Base-by-base conservation (phyloP, 92 coral and sea anemone species). In the Porites evermanni region DNA sequence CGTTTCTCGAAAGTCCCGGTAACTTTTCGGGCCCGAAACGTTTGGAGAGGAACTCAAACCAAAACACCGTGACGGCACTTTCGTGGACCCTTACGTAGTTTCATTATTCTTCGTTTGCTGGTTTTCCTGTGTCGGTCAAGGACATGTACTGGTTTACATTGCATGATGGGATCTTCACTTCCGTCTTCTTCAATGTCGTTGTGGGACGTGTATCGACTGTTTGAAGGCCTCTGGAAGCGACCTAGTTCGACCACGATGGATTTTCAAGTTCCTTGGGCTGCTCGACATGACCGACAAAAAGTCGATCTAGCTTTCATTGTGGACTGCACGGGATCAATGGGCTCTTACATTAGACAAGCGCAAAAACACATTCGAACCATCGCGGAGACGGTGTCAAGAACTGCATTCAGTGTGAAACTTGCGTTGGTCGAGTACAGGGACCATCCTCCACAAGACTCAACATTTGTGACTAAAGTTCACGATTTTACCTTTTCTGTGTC, bases 261-360 rank as follows among this genome's bases (percentile, higher is more conserved):
- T 5, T 73, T 50, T 23, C 59, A 8, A 82, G 95, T 88, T 38
- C 87, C 70, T 1, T 95, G 98, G 94, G 93, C 92, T 19, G 93
- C 99, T 17, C 90, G 94, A 32, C 98, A 95, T 70, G 99, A 97
- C 83, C 77, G 75, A 23, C 95, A 97, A 75, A 93, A 95, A 88
- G 91, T 97, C 24, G 99, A 97, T 84, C 79, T 97, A 59, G 99
- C 90, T 6, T 97, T 97, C 77, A 83, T 97, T 26, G 92, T 97
- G 13, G 99, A 97, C 81, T 97, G 99, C 65, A 97, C 99, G 11
- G 99, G 94, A 6, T 97, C 99, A 4, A 97, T 97, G 99, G 98
- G 99, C 19, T 79, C 94, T 3, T 95, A 97, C 89, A 97, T 97
- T 82, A 65, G 65, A 18, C 98, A 95, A 83, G 94, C 95, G 2